These are phyloP conservation scores for Ageneiosus marmoratus DNA, from an alignment of 2,113 vertebrate species.

Conservation along the genomic window DNA sequence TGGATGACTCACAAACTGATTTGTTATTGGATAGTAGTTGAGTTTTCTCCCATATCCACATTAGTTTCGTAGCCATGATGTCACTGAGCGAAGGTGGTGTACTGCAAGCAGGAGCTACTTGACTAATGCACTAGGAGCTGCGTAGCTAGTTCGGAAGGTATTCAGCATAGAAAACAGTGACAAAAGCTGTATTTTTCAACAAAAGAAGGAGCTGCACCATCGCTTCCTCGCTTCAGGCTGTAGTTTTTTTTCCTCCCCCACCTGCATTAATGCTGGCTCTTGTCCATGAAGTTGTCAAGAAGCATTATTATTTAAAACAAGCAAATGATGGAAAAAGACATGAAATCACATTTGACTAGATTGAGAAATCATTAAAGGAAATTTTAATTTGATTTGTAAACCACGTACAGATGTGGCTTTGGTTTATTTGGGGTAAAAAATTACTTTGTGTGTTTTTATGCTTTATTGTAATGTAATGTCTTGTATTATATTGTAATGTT, in stretches of 20 bases:
- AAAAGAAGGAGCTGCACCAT: not conserved
- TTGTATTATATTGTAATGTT: not conserved
- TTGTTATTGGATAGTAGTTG: not conserved
- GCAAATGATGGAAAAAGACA: not conserved
- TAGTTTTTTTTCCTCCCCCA: not conserved
- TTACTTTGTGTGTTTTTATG: no score
- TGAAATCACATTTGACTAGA: slow-evolving; percentile 15
- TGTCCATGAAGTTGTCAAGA: not conserved
- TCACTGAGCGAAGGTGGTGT: not conserved
- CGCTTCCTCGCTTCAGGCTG: not conserved
- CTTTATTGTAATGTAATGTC: no score
- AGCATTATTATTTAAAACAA: not conserved
- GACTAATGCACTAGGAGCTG: not conserved
- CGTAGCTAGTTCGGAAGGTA: not conserved
- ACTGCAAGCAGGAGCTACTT: not conserved
- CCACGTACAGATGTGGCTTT: slow-evolving; percentile 1
- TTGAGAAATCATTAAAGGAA: not conserved
- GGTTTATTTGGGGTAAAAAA: no score
- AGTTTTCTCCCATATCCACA: not conserved
- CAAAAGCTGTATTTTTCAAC: not conserved
- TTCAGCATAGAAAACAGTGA: not conserved
- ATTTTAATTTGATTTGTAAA: slow-evolving; percentile 17
- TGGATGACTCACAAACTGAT: not conserved
- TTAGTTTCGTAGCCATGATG: not conserved
- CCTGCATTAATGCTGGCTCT: slow-evolving; percentile 1